A percentile compares a stretch with the other conserved stretches of the same genome.
These are phyloP conservation scores for Cuculus canorus DNA, from an alignment of 2,797 vertebrate genomes.

Conservation along the genomic window DNA sequence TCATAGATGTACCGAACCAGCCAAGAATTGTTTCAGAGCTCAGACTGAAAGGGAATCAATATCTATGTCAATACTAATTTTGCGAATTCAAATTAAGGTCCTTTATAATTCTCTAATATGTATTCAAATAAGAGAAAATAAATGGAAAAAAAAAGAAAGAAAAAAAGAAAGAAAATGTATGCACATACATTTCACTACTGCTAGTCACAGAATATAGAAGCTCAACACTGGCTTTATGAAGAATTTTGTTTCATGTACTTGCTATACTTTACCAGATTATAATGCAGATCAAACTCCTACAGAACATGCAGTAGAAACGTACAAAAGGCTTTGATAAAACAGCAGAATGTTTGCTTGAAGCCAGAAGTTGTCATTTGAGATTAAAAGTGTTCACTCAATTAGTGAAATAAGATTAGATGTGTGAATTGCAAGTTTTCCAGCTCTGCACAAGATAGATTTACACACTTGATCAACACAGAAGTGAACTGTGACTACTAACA, in stretches of 20 bases:
- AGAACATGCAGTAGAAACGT: neutral
- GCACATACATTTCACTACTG: neutral
- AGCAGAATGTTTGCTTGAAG: neutral
- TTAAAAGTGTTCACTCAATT: neutral
- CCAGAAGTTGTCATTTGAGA: neutral
- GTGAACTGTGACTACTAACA: neutral
- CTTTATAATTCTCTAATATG: neutral
- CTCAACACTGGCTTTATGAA: neutral
- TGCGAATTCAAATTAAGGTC: neutral
- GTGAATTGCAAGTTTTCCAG: neutral
- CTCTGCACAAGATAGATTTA: neutral
- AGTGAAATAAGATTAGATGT: constrained; percentile 25
- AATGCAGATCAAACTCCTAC: neutral
- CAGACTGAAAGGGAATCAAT: neutral
- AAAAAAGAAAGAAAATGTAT: neutral
- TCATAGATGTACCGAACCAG: neutral
- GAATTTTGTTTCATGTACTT: neutral
- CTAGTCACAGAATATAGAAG: neutral
- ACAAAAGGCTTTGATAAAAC: constrained; percentile 9
- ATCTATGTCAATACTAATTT: neutral
- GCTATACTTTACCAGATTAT: neutral
- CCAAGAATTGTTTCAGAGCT: neutral
- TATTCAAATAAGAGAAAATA: neutral
- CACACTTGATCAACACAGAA: neutral
- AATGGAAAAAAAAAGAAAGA: neutral